These are phyloP conservation scores for Hyposmocoma kahamanoa DNA, from an alignment of 1,140 invertebrate species.

Conservation along the genomic window DNA sequence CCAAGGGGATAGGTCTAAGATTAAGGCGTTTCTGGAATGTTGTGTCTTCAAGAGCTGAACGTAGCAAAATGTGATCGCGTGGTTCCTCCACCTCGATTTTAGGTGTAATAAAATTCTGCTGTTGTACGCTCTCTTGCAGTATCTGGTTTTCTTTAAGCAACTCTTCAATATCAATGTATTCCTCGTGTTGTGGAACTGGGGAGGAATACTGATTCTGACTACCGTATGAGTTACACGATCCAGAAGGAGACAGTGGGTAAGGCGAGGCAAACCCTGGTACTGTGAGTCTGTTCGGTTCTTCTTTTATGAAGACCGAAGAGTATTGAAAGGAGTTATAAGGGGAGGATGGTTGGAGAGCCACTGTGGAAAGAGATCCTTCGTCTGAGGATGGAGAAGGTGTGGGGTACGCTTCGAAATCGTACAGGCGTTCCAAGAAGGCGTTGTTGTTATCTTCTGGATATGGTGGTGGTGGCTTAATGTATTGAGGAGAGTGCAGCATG, in stretches of 20 bases:
- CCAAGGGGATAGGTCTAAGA: constrained; percentile 80
- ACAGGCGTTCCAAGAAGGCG: constrained; percentile 50
- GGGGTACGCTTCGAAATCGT: constrained; percentile 64
- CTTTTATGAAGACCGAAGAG: constrained; percentile 56
- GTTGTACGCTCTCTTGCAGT: constrained; percentile 62
- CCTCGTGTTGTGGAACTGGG: constrained; percentile 72
- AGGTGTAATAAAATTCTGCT: constrained; percentile 55
- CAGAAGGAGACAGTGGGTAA: constrained; percentile 76
- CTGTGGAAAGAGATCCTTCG: constrained; percentile 68
- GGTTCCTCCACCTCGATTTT: constrained; percentile 68
- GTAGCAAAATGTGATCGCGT: constrained; percentile 83
- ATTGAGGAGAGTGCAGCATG: constrained; percentile 69
- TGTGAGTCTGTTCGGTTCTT: constrained; percentile 65
- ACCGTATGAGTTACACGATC: constrained; percentile 71
- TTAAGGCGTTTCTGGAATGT: constrained; percentile 88
- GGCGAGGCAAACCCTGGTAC: constrained; percentile 76
- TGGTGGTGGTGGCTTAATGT: constrained; percentile 53
- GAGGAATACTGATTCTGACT: constrained; percentile 71
- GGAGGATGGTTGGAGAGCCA: constrained; percentile 64
- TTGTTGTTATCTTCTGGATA: constrained; percentile 42
- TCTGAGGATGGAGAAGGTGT: constrained; percentile 70
- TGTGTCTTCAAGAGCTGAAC: constrained; percentile 87
- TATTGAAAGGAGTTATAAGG: constrained; percentile 59
- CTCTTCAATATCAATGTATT: constrained; percentile 71
- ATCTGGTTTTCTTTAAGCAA: constrained; percentile 72